phyloP scores from a whole-genome alignment of 1,140 invertebrate genomes.

The Drosophila leontia region DNA sequence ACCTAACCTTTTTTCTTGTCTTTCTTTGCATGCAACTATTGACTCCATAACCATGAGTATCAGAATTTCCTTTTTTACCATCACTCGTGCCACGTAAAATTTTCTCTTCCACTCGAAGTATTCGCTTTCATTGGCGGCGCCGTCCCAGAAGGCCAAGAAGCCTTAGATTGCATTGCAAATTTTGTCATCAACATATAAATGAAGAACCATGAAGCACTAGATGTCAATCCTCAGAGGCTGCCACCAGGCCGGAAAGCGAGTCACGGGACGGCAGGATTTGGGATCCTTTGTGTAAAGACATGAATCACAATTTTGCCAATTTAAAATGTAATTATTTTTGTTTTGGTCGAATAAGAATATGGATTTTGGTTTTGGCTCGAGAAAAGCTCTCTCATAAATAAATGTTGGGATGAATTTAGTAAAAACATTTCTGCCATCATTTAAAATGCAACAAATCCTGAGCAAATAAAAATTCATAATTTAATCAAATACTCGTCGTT shows the following conservation, averaged over 20 bases:
- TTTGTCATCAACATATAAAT: slow-evolving; percentile 82
- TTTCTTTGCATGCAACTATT: not conserved
- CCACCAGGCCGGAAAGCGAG: slow-evolving; percentile 36
- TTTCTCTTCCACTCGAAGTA: slow-evolving; percentile 16
- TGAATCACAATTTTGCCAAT: slow-evolving; percentile 46
- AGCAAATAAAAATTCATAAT: slow-evolving; percentile 67
- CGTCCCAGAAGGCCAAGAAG: slow-evolving; percentile 50
- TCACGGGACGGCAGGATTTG: slow-evolving; percentile 34
- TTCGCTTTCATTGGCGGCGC: slow-evolving; percentile 21
- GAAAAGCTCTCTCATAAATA: slow-evolving; percentile 47
- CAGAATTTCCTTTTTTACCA: slow-evolving; percentile 25
- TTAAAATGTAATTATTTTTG: slow-evolving; percentile 77
- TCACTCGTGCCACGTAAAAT: slow-evolving; percentile 22
- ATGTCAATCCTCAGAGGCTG: slow-evolving; percentile 24
- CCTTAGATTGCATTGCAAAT: slow-evolving; percentile 76
- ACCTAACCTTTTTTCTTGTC: too few species aligned
- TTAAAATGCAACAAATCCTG: slow-evolving; percentile 59
- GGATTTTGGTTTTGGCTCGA: slow-evolving; percentile 50
- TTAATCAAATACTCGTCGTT: slow-evolving; percentile 65
- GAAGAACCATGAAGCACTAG: slow-evolving; percentile 39
- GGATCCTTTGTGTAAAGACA: slow-evolving; percentile 42
- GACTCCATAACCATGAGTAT: too few species aligned
- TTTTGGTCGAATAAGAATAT: slow-evolving; percentile 45
- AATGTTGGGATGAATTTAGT: slow-evolving; percentile 31
- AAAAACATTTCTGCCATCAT: slow-evolving; percentile 47